Evolutionary conservation across 2,113 vertebrate genomes (phyloP).

Genomic region (Vidua chalybeata): DNA sequence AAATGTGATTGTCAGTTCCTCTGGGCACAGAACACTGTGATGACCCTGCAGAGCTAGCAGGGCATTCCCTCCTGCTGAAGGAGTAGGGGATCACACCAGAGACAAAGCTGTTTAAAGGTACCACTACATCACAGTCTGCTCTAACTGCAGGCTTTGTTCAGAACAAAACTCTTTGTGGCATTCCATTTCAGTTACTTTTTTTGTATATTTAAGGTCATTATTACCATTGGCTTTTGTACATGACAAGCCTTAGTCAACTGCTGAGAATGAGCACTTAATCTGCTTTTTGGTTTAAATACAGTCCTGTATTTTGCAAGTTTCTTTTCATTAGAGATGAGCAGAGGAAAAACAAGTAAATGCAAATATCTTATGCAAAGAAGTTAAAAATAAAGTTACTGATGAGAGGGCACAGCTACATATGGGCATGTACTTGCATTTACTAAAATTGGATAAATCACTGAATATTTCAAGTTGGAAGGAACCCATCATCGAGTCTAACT

Average conservation of each 20-base stretch:
- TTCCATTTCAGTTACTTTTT: not conserved
- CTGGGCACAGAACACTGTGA: not conserved
- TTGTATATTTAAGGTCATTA: not conserved
- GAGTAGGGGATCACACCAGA: not conserved
- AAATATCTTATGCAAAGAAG: not conserved
- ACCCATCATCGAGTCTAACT: not conserved
- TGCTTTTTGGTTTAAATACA: not conserved
- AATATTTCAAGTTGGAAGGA: not conserved
- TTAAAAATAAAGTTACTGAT: not conserved
- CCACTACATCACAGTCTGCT: not conserved
- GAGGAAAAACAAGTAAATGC: not conserved
- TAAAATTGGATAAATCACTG: not conserved
- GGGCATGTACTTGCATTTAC: not conserved
- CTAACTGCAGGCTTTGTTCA: not conserved
- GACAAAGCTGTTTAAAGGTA: not conserved
- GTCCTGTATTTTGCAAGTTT: not conserved
- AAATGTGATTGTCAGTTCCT: slow-evolving; percentile 10
- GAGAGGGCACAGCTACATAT: not conserved
- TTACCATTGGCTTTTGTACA: not conserved
- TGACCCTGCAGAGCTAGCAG: not conserved
- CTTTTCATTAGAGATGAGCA: not conserved
- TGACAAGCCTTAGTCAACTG: not conserved
- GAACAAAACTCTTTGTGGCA: not conserved
- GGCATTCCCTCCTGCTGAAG: not conserved
- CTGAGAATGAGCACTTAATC: not conserved